Base-by-base conservation (phyloP, 2,113 vertebrate genomes). In the Cercopithecus mona region DNA sequence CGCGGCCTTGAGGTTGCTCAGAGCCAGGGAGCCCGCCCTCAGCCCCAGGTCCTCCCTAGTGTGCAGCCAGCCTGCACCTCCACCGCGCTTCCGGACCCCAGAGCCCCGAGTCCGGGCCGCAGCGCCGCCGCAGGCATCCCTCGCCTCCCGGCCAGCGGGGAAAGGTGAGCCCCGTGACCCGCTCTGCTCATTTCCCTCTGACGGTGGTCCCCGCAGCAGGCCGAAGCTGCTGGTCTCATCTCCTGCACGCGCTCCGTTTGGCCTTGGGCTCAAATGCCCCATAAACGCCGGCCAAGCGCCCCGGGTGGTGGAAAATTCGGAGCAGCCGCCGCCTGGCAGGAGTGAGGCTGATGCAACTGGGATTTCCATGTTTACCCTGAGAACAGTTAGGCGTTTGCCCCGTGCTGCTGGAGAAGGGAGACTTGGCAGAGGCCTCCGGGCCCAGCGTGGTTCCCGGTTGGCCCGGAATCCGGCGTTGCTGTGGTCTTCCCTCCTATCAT, bases 341-440 rank as follows among this genome's bases (percentile, higher is more conserved):
- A 16, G 5, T 8, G 3, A 8, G 38, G 48, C 55, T 30, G 23
- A 18, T 57, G 79, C 38, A 14, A 23, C 13, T 30, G 72, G 14
- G 27, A 14, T 70, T 38, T 75, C 66, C 43, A 2, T 17, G 14
- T 55, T 80, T 80, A 17, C 12, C 23, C 8, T 48, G 86, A 23
- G 48, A 61, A 78, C 40, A 52, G 66, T 45, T n/a, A 73, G 35
- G 25, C 35, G 13, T 25, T 6, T 72, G 11, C 16, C 22, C 70
- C 82, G 18, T 40, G 27, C 25, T 83, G 25, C 12, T 52, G 45
- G 48, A 25, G 23, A 35, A 45, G 32, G 52, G 66, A 14, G 35
- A 25, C 9, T 11, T 1, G 3, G 3, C 10, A 8, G 22, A 43
- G 18, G 18, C 35, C 0, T 18, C 38, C 0, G 3, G 9, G 7